phyloP scores from a whole-genome alignment of 2,797 vertebrate species.

The Enteromius thamalakanensis region DNA sequence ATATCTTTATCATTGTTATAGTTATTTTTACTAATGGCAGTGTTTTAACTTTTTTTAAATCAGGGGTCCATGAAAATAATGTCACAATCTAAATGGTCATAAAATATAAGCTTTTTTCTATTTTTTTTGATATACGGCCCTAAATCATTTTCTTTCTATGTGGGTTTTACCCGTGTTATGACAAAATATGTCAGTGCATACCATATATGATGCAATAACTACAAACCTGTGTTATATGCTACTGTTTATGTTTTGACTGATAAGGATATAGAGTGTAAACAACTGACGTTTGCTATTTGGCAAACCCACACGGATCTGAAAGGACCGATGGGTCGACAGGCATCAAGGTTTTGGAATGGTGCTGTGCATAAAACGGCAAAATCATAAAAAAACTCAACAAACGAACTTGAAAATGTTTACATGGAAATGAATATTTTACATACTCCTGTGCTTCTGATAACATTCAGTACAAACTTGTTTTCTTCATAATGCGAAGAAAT shows the following conservation, averaged over 20 bases:
- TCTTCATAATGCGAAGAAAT: slow-evolving; percentile 95
- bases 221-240: slow-evolving; percentile 2
- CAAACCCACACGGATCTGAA: neutral
- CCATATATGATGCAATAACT: neutral
- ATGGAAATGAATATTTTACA: neutral
- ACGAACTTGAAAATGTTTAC: neutral
- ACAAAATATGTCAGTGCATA: neutral
- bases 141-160: neutral
- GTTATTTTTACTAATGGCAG: neutral
- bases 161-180: neutral
- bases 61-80: neutral
- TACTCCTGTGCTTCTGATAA: slow-evolving; percentile 1
- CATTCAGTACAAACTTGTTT: slow-evolving; percentile 90
- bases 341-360: slow-evolving; percentile 25
- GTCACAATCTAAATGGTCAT: neutral
- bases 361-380: neutral
- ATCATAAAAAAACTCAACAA: neutral
- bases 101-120: neutral
- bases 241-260: neutral
- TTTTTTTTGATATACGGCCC: too few species aligned
- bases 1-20: neutral
- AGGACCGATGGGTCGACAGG: neutral
- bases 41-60: neutral
- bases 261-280: slow-evolving; percentile 26
- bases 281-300: slow-evolving; percentile 20